Evolutionary conservation across 1,140 invertebrate genomes (phyloP), one percentile per base, ranked within the genome.

Genomic region (Drosophila jambulina): DNA sequence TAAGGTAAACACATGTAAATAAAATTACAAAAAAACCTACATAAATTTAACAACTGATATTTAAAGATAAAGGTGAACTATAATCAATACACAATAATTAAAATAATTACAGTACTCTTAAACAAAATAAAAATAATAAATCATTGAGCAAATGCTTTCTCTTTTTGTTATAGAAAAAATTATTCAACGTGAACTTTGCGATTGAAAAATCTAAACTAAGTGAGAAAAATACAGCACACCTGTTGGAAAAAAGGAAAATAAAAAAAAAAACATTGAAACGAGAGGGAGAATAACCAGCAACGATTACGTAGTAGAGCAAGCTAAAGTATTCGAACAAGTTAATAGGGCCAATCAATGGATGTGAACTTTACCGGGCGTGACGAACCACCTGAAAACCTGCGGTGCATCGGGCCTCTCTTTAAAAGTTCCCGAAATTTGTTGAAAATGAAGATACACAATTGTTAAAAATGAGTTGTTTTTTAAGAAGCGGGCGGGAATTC

Each of bases 301-400:
- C 64, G 38, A 62, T 75, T 83, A 88, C 54, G 58, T 46, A 75
- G 61, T 79, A 71, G 58, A 86, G 46, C 65, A 88, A 84, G 80
- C 72, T 80, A 69, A 90, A 61, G 27, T 36, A 86, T 71, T 65
- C 54, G 34, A 75, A 53, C 64, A 71, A 64, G 25, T 60, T 82
- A 59, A 59, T 21, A 60, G 54, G 58, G 62, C 80, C 80, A 88
- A 83, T 82, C 80, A 88, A 83, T 82, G 72, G 65, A 80, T 46
- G 80, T 70, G 45, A 84, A 88, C 86, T 83, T 91, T 91, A 92
- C 91, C 91, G 75, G 83, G 88, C 59, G 91, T 91, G 70, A 92
- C 69, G 77, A 86, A 92, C 91, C 91, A 92, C 86, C 87, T 90
- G 81, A 92, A 92, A 76, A 86, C 59, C 79, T 83, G 91, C 62